Evolutionary conservation across 1,140 invertebrate species (phyloP).

Genomic region (Paraescarpia echinospica): DNA sequence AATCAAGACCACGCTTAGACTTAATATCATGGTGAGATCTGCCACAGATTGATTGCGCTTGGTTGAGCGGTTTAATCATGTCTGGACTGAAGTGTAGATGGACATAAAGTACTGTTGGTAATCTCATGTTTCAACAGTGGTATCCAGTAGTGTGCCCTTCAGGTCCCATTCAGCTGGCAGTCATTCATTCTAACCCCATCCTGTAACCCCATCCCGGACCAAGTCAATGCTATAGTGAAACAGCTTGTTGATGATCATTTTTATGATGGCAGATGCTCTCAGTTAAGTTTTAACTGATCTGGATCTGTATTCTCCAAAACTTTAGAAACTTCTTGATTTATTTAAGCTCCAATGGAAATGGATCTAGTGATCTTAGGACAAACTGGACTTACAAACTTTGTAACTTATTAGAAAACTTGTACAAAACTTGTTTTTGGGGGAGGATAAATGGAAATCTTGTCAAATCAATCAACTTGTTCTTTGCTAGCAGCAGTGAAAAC

Average conservation of each 20-base stretch:
- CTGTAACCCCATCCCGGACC: neutral
- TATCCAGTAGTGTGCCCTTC: neutral
- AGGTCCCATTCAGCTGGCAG: neutral
- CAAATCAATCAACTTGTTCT: too few relatives aligned
- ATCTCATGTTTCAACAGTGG: neutral
- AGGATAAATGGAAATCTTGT: too few relatives aligned
- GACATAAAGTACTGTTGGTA: neutral
- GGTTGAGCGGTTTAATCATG: neutral
- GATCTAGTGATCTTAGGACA: too few relatives aligned
- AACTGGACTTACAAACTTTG: too few relatives aligned
- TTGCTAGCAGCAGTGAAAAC: neutral
- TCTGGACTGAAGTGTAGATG: neutral
- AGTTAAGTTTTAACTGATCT: too few relatives aligned
- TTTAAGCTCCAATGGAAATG: too few relatives aligned
- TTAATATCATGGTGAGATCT: neutral
- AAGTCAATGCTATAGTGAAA: neutral
- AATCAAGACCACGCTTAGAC: neutral
- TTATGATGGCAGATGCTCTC: too few relatives aligned
- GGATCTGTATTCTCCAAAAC: too few relatives aligned
- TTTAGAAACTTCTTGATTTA: too few relatives aligned
- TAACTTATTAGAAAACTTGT: too few relatives aligned
- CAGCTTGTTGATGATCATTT: too few relatives aligned
- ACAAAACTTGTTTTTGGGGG: too few relatives aligned
- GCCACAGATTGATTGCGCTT: neutral
- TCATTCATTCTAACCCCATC: neutral